Evolutionary conservation across 1,140 invertebrate species (phyloP).

Genomic region (Neodiprion virginianus): DNA sequence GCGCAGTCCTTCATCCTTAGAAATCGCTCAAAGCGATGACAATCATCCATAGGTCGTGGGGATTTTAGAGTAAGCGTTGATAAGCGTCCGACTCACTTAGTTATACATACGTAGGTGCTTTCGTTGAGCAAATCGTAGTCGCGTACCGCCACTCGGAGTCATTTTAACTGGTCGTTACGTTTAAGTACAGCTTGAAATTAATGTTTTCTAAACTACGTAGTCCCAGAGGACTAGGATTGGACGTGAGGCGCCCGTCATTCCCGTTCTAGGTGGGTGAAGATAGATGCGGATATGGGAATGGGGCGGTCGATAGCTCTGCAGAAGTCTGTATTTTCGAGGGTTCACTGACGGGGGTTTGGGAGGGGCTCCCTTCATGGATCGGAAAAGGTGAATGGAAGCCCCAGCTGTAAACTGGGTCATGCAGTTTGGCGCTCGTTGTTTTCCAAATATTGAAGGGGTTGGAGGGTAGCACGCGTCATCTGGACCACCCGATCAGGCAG

Average conservation of each 20-base stretch:
- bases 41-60: too few relatives aligned
- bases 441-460: not conserved
- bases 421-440: not conserved
- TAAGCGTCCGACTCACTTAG: too few relatives aligned
- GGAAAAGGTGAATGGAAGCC: slow-evolving; percentile 33
- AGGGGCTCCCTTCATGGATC: not conserved
- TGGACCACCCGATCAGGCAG: slow-evolving; percentile 22
- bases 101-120: too few relatives aligned
- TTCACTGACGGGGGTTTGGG: not conserved
- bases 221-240: not conserved
- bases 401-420: slow-evolving; percentile 12
- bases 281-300: not conserved
- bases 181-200: not conserved
- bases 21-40: too few relatives aligned
- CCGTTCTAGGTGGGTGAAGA: not conserved
- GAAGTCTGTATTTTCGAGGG: not conserved
- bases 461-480: too few relatives aligned
- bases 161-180: not conserved
- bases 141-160: not conserved
- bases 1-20: too few relatives aligned
- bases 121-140: too few relatives aligned
- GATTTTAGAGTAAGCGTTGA: too few relatives aligned
- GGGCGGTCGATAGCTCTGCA: not conserved
- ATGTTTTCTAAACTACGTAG: not conserved
- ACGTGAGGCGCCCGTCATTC: not conserved